A percentile compares a stretch with the other conserved stretches of the same genome.
Conservation (phyloP, 92 coral and sea anemone species). For the Ricordea florida region DNA sequence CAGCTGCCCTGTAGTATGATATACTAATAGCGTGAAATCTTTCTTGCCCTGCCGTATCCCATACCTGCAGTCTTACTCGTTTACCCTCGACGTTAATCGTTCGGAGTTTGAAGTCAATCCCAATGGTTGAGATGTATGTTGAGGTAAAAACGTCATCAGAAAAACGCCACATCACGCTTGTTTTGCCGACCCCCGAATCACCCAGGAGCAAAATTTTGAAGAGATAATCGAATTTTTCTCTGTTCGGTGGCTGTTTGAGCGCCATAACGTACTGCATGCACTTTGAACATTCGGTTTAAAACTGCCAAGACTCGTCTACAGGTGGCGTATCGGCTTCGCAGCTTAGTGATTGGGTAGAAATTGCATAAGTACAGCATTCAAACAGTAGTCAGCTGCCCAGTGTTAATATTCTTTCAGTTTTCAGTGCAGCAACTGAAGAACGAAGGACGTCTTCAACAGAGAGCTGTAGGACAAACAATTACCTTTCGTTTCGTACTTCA, state of each 20-base stretch:
- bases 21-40: conserved; percentile 91
- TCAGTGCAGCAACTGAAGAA: too few species aligned
- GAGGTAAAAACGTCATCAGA: conserved; percentile 98
- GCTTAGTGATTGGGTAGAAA: too few species aligned
- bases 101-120: conserved; percentile 96
- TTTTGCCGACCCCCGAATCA: conserved; percentile 97
- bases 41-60: conserved; percentile 99
- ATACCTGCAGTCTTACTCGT: conserved; percentile 80
- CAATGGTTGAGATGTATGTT: conserved; percentile 94
- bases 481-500: too few species aligned
- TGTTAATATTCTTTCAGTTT: too few species aligned
- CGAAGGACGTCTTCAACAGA: too few species aligned
- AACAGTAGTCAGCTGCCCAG: too few species aligned
- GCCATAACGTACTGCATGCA: conserved; percentile 4
- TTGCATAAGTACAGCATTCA: too few species aligned
- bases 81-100: conserved; percentile 79
- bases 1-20: conserved; percentile 93
- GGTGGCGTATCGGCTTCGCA: too few species aligned
- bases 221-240: conserved; percentile 71
- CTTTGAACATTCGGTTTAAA: too few species aligned
- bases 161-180: conserved; percentile 90
- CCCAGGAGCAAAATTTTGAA: conserved; percentile 91
- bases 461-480: too few species aligned
- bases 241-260: background rate
- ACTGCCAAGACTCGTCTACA: too few species aligned